Evolutionary conservation across 2,888 invertebrate genomes (phyloP).

Genomic region (Cremastobaeus sp.): DNA sequence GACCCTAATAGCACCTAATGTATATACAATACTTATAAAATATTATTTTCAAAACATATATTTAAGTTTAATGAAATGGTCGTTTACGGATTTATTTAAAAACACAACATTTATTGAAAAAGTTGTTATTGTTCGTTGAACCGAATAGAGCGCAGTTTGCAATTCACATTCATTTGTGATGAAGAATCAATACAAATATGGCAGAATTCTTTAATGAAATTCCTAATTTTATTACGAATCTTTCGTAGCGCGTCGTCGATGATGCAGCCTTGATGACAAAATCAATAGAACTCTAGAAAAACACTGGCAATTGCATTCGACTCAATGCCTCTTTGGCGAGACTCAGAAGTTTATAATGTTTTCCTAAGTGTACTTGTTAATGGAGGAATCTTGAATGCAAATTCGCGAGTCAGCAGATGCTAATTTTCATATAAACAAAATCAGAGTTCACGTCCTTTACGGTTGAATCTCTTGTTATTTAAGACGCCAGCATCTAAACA

Average conservation of each 20-base stretch:
- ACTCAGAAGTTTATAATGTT: conserved; percentile 23
- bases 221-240: conserved; percentile 30
- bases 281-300: conserved; percentile 36
- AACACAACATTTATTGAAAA: conserved; percentile 8
- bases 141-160: neutral
- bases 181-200: conserved; percentile 17
- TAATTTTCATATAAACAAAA: conserved; percentile 7
- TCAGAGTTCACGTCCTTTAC: neutral
- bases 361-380: conserved; percentile 14
- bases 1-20: no score
- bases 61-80: no score
- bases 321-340: conserved; percentile 1
- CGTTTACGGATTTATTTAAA: no score
- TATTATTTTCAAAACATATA: no score
- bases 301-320: conserved; percentile 19
- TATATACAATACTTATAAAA: no score
- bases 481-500: no score
- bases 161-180: conserved; percentile 7
- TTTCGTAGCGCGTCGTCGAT: conserved; percentile 6
- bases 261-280: conserved; percentile 42
- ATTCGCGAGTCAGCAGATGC: neutral
- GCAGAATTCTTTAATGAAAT: conserved; percentile 22
- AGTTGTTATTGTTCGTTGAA: neutral
- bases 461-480: no score
- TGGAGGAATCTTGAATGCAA: conserved; percentile 1